Conservation (phyloP, 2,888 invertebrate genomes). For the Polylopha cassiicola region DNA sequence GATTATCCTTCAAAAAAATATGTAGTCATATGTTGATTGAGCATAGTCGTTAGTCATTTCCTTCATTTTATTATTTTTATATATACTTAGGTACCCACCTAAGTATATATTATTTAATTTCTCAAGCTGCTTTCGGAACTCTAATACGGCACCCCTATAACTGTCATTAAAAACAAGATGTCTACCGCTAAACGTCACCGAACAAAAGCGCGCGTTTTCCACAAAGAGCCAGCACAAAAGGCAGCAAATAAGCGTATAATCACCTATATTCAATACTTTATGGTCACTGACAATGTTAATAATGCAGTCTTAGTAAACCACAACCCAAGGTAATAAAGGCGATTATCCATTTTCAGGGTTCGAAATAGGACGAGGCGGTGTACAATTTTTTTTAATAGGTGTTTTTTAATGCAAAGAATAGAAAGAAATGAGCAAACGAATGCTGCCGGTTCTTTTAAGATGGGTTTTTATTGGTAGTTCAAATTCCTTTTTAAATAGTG, state of each 20-base stretch:
- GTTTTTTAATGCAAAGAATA: constrained; percentile 29
- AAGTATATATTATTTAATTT: too few relatives aligned
- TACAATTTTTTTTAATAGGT: constrained; percentile 23
- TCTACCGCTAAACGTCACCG: constrained; percentile 25
- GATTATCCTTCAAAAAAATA: too few relatives aligned
- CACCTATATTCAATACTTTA: constrained; percentile 23
- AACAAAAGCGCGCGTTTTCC: constrained; percentile 17
- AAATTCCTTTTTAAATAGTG: constrained; percentile 22
- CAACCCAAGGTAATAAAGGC: constrained; percentile 2
- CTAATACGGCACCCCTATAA: constrained; percentile 22
- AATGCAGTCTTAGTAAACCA: constrained; percentile 6
- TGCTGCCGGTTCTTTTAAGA: constrained; percentile 20
- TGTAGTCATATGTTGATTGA: too few relatives aligned
- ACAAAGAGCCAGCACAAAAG: constrained; percentile 17
- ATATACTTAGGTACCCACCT: too few relatives aligned
- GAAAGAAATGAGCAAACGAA: constrained; percentile 31
- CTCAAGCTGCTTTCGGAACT: too few relatives aligned
- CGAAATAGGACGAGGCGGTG: constrained; percentile 14
- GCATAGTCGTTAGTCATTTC: too few relatives aligned
- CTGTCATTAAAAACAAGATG: constrained; percentile 27
- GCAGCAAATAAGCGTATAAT: constrained; percentile 27
- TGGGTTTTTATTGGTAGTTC: constrained; percentile 20
- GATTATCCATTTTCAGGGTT: constrained; percentile 1
- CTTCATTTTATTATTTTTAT: too few relatives aligned
- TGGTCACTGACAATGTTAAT: constrained; percentile 12